Conservation (phyloP, 2,888 invertebrate species). For the Biston betularia region DNA sequence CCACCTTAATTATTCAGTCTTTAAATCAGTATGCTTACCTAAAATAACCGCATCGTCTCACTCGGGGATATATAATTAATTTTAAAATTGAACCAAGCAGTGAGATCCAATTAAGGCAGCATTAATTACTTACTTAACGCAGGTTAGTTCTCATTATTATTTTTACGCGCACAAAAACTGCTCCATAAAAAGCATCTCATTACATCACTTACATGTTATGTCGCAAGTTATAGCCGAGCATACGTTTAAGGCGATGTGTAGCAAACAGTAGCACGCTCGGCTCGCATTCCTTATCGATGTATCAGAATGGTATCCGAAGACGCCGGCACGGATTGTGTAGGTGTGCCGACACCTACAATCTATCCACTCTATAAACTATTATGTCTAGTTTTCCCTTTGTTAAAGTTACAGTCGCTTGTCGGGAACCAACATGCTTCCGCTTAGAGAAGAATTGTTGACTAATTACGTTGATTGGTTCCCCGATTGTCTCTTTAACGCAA, state of each 20-base stretch:
- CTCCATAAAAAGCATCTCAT: slow-evolving; percentile 36
- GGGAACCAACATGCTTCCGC: slow-evolving; percentile 27
- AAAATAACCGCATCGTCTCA: slow-evolving; percentile 4
- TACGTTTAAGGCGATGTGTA: slow-evolving; percentile 58
- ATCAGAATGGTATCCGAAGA: slow-evolving; percentile 51
- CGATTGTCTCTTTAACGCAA: slow-evolving; percentile 4
- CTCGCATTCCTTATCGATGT: slow-evolving; percentile 65
- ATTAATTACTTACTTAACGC: slow-evolving; percentile 30
- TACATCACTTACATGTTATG: slow-evolving; percentile 45
- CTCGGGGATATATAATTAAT: slow-evolving; percentile 7
- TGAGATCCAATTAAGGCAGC: slow-evolving; percentile 22
- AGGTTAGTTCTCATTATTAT: slow-evolving; percentile 32
- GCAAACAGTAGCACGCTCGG: slow-evolving; percentile 58
- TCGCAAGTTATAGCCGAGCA: slow-evolving; percentile 45
- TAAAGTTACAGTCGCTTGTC: slow-evolving; percentile 15
- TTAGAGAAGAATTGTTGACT: slow-evolving; percentile 24
- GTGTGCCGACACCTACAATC: slow-evolving; percentile 44
- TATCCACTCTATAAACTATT: slow-evolving; percentile 21
- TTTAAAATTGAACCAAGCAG: slow-evolving; percentile 11
- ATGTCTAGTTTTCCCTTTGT: slow-evolving; percentile 23
- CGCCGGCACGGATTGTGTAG: slow-evolving; percentile 41
- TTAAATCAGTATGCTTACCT: neutral
- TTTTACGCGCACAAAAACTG: slow-evolving; percentile 32
- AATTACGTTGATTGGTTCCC: slow-evolving; percentile 20
- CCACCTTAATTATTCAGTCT: neutral